phyloP scores from a whole-genome alignment of 35 echinoderm and acorn worm species.

The Ophiothrix spiculata region DNA sequence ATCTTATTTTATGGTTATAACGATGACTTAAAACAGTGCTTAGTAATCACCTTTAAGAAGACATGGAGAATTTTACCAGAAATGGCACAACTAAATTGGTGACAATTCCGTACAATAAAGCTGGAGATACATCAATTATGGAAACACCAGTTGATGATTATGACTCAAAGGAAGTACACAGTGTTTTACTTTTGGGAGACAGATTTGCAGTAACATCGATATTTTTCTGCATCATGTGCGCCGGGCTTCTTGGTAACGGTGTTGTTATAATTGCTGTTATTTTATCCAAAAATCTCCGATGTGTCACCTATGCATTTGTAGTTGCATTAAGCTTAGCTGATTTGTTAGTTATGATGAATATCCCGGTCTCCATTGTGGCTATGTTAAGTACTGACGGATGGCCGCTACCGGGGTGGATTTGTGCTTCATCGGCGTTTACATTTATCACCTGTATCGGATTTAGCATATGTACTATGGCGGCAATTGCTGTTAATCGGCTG shows the following conservation, averaged over 20 bases:
- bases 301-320: slow-evolving; percentile 45
- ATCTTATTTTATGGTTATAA: too few relatives aligned
- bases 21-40: too few relatives aligned
- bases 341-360: slow-evolving; percentile 27
- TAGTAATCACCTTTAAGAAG: too few relatives aligned
- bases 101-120: background rate
- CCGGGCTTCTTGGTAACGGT: slow-evolving; percentile 40
- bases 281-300: slow-evolving; percentile 39
- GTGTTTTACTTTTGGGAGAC: background rate
- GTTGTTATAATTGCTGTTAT: slow-evolving; percentile 40
- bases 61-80: background rate
- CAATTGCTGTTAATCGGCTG: slow-evolving; percentile 38
- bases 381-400: slow-evolving; percentile 18
- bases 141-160: background rate
- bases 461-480: slow-evolving; percentile 31
- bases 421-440: slow-evolving; percentile 2
- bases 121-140: background rate
- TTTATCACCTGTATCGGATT: slow-evolving; percentile 5
- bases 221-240: slow-evolving; percentile 7
- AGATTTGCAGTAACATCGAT: slow-evolving; percentile 5
- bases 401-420: slow-evolving; percentile 45
- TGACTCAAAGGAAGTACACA: background rate
- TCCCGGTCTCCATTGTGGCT: slow-evolving; percentile 32
- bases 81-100: background rate
- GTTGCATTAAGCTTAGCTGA: slow-evolving; percentile 40